Percentiles rank a stretch among this genome's conserved stretches.
phyloP scores from a whole-genome alignment of 2,888 invertebrate genomes.

The Eupeodes latifasciatus region DNA sequence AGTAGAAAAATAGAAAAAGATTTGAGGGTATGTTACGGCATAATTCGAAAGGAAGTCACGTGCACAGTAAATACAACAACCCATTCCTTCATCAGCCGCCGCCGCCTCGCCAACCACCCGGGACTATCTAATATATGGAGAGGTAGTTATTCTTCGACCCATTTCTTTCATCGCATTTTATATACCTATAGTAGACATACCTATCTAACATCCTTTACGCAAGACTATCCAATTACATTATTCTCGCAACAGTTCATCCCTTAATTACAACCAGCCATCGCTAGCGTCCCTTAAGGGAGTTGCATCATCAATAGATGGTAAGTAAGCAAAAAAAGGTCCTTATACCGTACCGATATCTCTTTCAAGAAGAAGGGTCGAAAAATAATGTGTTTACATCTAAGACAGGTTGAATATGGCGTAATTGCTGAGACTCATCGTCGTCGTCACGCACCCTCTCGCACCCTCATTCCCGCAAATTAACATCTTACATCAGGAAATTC shows the following conservation, averaged over 20 bases:
- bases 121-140: not conserved
- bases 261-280: constrained; percentile 66
- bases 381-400: constrained; percentile 71
- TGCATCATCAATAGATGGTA: constrained; percentile 33
- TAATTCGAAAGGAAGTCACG: constrained; percentile 73
- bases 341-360: constrained; percentile 32
- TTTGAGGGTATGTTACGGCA: constrained; percentile 51
- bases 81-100: constrained; percentile 20
- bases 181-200: not conserved
- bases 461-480: constrained; percentile 42
- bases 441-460: constrained; percentile 55
- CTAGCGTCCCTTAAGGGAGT: constrained; percentile 62
- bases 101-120: not conserved
- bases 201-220: constrained; percentile 29
- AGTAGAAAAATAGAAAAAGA: constrained; percentile 24
- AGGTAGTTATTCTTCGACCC: constrained; percentile 45
- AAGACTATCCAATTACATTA: constrained; percentile 75
- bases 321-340: constrained; percentile 17
- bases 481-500: constrained; percentile 17
- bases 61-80: constrained; percentile 61
- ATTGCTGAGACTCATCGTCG: constrained; percentile 61
- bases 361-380: constrained; percentile 56
- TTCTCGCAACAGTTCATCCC: constrained; percentile 75
- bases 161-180: constrained; percentile 68
- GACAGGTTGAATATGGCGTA: constrained; percentile 75